phyloP scores from a whole-genome alignment of 2,888 invertebrate species.

The Hofmannophila pseudospretella region DNA sequence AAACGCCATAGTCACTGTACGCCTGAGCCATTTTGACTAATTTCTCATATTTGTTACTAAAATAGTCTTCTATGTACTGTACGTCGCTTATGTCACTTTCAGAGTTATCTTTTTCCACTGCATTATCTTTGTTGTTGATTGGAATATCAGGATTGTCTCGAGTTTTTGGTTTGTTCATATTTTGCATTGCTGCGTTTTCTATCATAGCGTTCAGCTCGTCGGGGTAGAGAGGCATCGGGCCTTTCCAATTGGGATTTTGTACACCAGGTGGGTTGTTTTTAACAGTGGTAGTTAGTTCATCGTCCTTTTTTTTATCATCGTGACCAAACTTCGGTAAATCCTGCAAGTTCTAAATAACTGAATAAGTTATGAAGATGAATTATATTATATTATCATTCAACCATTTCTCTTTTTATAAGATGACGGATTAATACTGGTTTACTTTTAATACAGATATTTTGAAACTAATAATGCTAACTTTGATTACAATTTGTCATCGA shows the following conservation, averaged over 20 bases:
- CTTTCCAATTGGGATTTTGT: conserved; percentile 55
- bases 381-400: too few relatives aligned
- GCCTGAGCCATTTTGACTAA: conserved; percentile 54
- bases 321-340: too few relatives aligned
- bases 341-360: too few relatives aligned
- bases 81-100: conserved; percentile 32
- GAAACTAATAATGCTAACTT: too few relatives aligned
- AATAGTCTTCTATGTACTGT: conserved; percentile 52
- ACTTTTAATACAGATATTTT: too few relatives aligned
- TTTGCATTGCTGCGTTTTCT: conserved; percentile 30
- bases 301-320: too few relatives aligned
- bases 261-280: conserved; percentile 20
- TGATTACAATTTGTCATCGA: too few relatives aligned
- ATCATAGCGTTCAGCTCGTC: conserved; percentile 50
- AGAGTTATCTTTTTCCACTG: conserved; percentile 20
- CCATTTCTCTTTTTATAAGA: too few relatives aligned
- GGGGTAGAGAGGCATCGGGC: conserved; percentile 51
- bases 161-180: conserved; percentile 9
- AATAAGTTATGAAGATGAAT: too few relatives aligned
- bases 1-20: conserved; percentile 64
- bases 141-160: conserved; percentile 13
- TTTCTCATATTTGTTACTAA: conserved; percentile 39
- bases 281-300: background rate
- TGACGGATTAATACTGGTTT: too few relatives aligned
- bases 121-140: conserved; percentile 11